These are phyloP conservation scores for Diachrysia chrysitis DNA, from an alignment of 2,888 invertebrate species.

Conservation along the genomic window DNA sequence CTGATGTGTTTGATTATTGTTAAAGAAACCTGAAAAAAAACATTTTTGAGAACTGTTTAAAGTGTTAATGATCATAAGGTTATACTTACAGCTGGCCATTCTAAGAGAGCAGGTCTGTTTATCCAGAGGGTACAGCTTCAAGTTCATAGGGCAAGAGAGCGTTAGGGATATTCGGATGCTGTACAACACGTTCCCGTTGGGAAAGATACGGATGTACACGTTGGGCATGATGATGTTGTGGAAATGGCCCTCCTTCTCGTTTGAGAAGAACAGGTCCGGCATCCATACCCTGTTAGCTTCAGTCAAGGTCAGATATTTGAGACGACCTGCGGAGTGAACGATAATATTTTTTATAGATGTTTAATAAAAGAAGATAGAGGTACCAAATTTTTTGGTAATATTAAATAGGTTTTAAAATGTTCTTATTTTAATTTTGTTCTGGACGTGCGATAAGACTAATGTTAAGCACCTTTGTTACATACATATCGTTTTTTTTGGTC, in stretches of 20 bases:
- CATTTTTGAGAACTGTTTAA: no score
- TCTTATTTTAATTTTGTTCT: no score
- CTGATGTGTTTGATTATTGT: no score
- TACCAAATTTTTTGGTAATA: background rate
- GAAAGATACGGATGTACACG: conserved; percentile 98
- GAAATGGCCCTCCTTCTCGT: conserved; percentile 99
- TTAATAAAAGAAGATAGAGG: background rate
- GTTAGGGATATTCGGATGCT: conserved; percentile 99
- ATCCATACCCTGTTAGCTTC: conserved; percentile 99
- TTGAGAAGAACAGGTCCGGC: conserved; percentile 99
- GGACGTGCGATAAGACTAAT: no score
- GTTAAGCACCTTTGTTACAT: no score
- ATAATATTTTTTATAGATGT: background rate
- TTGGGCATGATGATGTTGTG: conserved; percentile 99
- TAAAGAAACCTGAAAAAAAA: no score
- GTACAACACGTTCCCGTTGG: conserved; percentile 98
- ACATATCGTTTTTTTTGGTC: no score
- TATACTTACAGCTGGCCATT: conserved; percentile 98
- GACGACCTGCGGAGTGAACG: conserved; percentile 90
- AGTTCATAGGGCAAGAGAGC: conserved; percentile 98
- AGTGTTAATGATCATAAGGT: no score
- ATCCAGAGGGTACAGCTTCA: conserved; percentile 98
- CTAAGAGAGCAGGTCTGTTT: conserved; percentile 97
- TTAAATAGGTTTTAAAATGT: no score
- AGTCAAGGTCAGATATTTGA: conserved; percentile 97